These are phyloP conservation scores for Aselliscus stoliczkanus DNA, from an alignment of 2,797 vertebrate species.

Conservation along the genomic window DNA sequence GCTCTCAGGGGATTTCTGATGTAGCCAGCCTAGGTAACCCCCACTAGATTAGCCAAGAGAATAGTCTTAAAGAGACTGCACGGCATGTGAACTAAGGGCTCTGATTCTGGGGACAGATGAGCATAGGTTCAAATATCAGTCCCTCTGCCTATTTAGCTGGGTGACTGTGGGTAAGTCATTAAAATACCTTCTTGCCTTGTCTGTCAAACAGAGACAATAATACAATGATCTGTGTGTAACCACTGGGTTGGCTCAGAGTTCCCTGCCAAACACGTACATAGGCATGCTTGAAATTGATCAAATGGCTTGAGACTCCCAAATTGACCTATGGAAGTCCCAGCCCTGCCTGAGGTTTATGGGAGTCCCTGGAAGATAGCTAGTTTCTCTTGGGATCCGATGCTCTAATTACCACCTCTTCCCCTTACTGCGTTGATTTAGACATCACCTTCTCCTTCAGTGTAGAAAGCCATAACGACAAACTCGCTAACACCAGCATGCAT, in stretches of 20 bases:
- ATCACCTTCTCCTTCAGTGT: background rate
- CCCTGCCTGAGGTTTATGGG: background rate
- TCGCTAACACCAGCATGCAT: background rate
- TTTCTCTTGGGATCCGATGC: background rate
- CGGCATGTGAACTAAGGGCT: background rate
- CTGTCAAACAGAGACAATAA: background rate
- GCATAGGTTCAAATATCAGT: background rate
- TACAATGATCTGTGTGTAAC: background rate
- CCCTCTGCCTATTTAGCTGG: background rate
- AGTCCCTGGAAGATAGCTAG: background rate
- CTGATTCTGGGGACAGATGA: background rate
- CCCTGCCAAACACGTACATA: background rate
- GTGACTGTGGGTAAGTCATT: background rate
- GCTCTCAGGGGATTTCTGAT: background rate
- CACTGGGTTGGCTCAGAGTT: background rate
- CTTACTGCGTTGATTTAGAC: background rate
- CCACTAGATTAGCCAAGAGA: background rate
- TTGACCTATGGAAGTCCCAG: background rate
- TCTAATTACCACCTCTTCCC: background rate
- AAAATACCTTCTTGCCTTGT: background rate
- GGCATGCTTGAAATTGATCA: background rate
- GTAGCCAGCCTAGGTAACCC: background rate
- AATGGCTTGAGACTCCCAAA: background rate
- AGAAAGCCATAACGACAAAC: background rate
- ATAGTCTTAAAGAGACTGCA: background rate